phyloP scores from a whole-genome alignment of 2,888 invertebrate species.

The Stramonita haemastoma region DNA sequence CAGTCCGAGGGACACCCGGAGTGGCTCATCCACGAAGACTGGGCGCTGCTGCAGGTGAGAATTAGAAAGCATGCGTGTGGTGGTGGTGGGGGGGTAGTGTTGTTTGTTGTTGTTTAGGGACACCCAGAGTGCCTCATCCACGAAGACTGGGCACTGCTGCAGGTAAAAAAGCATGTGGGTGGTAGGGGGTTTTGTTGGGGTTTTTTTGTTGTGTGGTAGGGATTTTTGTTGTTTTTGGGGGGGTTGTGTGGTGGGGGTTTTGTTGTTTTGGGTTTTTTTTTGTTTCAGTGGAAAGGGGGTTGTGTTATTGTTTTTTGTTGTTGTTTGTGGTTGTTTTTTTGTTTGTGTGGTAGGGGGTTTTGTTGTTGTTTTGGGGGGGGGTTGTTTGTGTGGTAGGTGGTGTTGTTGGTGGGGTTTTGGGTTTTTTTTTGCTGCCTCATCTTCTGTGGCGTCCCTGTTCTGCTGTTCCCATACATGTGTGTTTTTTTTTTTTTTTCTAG shows the following conservation, averaged over 20 bases:
- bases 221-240: background rate
- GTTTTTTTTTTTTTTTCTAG: background rate
- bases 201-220: background rate
- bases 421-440: too few relatives aligned
- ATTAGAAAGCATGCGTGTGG: too few relatives aligned
- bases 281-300: too few relatives aligned
- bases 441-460: background rate
- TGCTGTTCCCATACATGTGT: background rate
- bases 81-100: background rate
- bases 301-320: too few relatives aligned
- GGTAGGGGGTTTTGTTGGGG: background rate
- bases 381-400: too few relatives aligned
- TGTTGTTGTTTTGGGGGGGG: too few relatives aligned
- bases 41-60: slow-evolving; percentile 84
- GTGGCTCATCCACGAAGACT: slow-evolving; percentile 95
- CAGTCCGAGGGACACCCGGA: slow-evolving; percentile 80
- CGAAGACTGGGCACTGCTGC: slow-evolving; percentile 85
- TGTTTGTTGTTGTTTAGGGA: too few relatives aligned
- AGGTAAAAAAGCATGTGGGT: background rate
- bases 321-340: too few relatives aligned
- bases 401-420: too few relatives aligned
- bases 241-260: background rate
- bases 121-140: slow-evolving; percentile 91
- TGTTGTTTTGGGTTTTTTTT: too few relatives aligned
- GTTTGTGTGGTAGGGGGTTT: background rate